phyloP scores from a whole-genome alignment of 2,888 invertebrate genomes.

The Eupithecia abbreviata region DNA sequence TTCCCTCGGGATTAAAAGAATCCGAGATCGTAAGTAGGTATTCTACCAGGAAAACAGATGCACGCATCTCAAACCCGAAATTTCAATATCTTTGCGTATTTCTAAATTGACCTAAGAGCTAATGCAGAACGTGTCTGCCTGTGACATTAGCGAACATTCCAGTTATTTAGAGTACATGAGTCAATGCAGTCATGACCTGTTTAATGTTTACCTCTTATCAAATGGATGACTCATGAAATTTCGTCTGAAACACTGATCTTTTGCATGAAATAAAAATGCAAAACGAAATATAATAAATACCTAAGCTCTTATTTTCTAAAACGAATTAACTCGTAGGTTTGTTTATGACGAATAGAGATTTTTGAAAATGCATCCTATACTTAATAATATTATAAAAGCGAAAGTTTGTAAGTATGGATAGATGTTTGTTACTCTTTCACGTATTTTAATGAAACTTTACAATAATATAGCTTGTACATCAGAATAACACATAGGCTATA shows the following conservation, averaged over 20 bases:
- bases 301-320: too few species aligned
- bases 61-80: not conserved
- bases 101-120: not conserved
- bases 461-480: too few species aligned
- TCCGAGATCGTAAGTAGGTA: too few species aligned
- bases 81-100: not conserved
- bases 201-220: slow-evolving; percentile 6
- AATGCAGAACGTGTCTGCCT: not conserved
- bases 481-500: too few species aligned
- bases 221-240: not conserved
- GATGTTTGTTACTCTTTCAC: too few species aligned
- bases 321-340: too few species aligned
- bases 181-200: slow-evolving; percentile 27
- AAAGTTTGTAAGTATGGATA: too few species aligned
- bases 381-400: too few species aligned
- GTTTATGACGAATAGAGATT: too few species aligned
- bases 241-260: not conserved
- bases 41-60: not conserved
- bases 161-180: slow-evolving; percentile 24
- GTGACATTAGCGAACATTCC: slow-evolving; percentile 11
- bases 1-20: too few species aligned
- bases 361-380: too few species aligned
- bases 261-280: not conserved
- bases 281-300: not conserved
- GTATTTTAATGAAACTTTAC: too few species aligned